Evolutionary conservation across 2,888 invertebrate species (phyloP), one percentile per base, ranked within the genome.

Genomic region (Noctua janthina): DNA sequence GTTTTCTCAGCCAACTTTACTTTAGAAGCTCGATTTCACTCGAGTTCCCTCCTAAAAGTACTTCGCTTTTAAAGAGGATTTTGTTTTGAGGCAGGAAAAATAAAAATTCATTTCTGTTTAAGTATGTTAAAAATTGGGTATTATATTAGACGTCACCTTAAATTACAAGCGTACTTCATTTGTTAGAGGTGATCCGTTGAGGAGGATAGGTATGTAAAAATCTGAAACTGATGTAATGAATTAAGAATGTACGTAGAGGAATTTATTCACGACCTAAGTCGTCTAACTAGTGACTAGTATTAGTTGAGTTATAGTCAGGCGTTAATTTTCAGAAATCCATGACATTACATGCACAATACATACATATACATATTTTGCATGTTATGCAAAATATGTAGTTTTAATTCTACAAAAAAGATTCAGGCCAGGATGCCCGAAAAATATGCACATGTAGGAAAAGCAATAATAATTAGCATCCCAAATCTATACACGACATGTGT

Each of bases 1-100:
- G 39, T 85, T 85, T 85, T 75, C 78, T 64, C 69, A 54, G 83
- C 76, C 72, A 86, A 86, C 79, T 85, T 86, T 79, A 82, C 79
- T 82, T 86, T 71, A 23, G 79, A 74, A 82, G 84, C 75, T 82
- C 75, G 70, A 86, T 85, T 85, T 85, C 66, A 85, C 75, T 82
- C 79, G 75, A 85, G 83, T 79, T 82, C 76, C n/a, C 62, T 67
- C 29, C 39, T 59, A 46, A 78, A 81, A 59, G 71, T 71, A 79
- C 82, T 85, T 82, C 17, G 29, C 66, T 23, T 85, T 81, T 70
- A 67, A 66, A 74, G 23, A 70, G 46, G 46, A 70, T 66, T 84
- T 81, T 70, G 62, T 81, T 62, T 62, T 67, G 23, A 67, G 23
- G 43, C n/a, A 15, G 46, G 1, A 51, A 49, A 83, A 74, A 56